Conservation (phyloP, 2,113 vertebrate species). For the Cebidichthys violaceus region DNA sequence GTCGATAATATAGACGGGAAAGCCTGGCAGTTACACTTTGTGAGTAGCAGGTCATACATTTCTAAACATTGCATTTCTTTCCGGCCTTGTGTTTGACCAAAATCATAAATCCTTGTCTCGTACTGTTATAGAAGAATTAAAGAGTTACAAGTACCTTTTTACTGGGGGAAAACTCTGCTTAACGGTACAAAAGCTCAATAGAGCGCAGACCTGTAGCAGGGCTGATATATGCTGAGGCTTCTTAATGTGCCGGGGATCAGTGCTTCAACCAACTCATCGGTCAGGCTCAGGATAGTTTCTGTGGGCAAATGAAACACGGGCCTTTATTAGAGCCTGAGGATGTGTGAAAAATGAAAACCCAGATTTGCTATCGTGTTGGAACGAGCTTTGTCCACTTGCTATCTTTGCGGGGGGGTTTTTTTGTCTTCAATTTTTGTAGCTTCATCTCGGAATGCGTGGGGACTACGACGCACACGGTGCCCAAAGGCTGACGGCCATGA, state of each 20-base stretch:
- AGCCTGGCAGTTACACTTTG: not conserved
- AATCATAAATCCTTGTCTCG: not conserved
- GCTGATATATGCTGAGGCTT: not conserved
- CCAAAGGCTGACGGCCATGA: no score
- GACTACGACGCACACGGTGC: no score
- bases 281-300: not conserved
- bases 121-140: not conserved
- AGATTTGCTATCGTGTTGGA: not conserved
- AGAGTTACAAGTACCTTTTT: not conserved
- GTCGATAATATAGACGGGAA: not conserved
- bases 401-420: not conserved
- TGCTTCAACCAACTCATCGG: not conserved
- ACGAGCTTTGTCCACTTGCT: not conserved
- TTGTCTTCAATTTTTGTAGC: not conserved
- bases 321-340: not conserved
- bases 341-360: not conserved
- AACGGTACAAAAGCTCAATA: not conserved
- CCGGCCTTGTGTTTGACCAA: slow-evolving; percentile 1
- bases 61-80: not conserved
- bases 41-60: not conserved
- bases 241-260: not conserved
- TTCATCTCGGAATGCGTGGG: not conserved
- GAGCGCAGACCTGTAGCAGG: not conserved
- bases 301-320: not conserved
- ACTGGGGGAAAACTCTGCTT: not conserved